Conservation (phyloP, 2,797 vertebrate species). For the Vipera ursinii region DNA sequence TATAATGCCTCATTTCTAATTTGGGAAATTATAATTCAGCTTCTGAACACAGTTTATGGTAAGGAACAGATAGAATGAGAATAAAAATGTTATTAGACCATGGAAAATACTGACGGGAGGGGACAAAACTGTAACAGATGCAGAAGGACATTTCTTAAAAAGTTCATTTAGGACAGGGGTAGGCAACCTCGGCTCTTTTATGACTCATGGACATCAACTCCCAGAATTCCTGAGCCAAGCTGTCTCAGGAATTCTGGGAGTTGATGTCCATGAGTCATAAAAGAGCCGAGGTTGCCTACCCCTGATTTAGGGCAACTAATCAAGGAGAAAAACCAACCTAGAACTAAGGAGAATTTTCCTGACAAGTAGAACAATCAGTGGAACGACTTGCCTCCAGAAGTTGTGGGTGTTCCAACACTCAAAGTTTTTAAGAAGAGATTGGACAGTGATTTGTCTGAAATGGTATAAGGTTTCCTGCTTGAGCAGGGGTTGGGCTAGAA, state of each 20-base stretch:
- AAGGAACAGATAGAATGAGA: background rate
- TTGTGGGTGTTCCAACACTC: background rate
- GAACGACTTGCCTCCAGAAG: background rate
- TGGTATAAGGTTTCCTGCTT: background rate
- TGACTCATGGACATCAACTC: too few relatives aligned
- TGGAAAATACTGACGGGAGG: background rate
- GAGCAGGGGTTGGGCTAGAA: background rate
- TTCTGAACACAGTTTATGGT: background rate
- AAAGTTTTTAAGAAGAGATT: background rate
- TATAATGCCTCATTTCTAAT: conserved; percentile 5
- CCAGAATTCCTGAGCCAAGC: too few relatives aligned
- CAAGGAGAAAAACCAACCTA: background rate
- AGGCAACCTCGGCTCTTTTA: too few relatives aligned
- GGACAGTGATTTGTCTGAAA: background rate
- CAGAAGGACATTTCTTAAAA: background rate
- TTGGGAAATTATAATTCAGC: conserved; percentile 4
- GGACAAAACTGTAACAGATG: background rate
- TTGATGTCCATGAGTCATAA: too few relatives aligned
- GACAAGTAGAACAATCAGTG: background rate
- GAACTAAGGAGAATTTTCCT: background rate
- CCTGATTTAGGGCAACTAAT: background rate
- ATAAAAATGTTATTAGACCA: background rate
- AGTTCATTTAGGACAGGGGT: background rate
- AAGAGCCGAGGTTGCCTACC: too few relatives aligned
- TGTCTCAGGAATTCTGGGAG: too few relatives aligned